Evolutionary conservation across 2,797 vertebrate genomes (phyloP).

Genomic region (Sternotherus odoratus): DNA sequence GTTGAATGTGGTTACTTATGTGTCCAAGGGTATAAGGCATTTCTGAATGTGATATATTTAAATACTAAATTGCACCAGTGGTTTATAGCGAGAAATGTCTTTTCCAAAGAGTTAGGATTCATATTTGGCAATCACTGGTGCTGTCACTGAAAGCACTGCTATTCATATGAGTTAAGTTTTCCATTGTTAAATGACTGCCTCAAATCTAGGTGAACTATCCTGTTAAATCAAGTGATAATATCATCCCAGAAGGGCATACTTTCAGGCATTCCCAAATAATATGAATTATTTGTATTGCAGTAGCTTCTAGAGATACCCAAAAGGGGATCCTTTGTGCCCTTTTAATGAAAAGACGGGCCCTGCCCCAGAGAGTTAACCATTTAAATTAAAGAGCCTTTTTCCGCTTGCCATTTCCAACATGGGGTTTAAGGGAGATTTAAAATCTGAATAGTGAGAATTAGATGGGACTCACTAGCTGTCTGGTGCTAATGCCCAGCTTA

Average conservation of each 20-base stretch:
- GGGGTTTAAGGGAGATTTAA: not conserved
- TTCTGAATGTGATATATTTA: not conserved
- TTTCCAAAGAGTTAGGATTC: not conserved
- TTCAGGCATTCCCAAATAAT: not conserved
- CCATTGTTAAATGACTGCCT: not conserved
- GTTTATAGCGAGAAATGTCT: not conserved
- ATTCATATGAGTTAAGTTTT: not conserved
- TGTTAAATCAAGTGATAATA: not conserved
- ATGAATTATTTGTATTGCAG: not conserved
- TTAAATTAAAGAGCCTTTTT: not conserved
- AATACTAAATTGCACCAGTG: not conserved
- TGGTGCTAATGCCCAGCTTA: not conserved
- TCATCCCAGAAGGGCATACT: not conserved
- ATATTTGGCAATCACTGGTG: not conserved
- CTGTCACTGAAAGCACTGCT: not conserved
- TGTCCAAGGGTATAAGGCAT: not conserved
- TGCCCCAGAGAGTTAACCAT: not conserved
- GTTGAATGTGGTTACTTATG: not conserved
- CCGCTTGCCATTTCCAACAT: not conserved
- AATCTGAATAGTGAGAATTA: not conserved
- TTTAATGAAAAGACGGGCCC: not conserved
- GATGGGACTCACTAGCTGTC: not conserved
- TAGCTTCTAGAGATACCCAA: not conserved
- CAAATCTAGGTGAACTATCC: not conserved
- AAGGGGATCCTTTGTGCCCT: not conserved